phyloP scores from a whole-genome alignment of 2,113 vertebrate species.

The Galemys pyrenaicus region DNA sequence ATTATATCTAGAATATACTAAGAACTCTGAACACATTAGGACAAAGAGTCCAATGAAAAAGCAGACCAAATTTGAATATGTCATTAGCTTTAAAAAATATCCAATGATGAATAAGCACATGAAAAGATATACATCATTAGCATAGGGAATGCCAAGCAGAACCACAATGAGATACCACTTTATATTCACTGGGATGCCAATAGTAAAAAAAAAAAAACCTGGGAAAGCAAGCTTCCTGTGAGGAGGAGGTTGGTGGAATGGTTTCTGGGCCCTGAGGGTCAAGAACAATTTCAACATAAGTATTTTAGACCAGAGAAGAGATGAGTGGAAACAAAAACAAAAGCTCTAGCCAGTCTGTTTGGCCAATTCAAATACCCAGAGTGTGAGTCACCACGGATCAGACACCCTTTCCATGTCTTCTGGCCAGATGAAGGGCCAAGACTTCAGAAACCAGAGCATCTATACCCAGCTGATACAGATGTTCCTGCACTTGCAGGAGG shows the following conservation, averaged over 20 bases:
- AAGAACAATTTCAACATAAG: not conserved
- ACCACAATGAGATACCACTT: not conserved
- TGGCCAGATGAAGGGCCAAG: slow-evolving; percentile 79
- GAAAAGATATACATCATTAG: not conserved
- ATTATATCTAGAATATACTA: not conserved
- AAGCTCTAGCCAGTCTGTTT: slow-evolving; percentile 86
- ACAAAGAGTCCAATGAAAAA: not conserved
- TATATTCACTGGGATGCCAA: not conserved
- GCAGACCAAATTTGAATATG: not conserved
- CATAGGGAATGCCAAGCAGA: not conserved
- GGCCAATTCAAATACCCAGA: slow-evolving; percentile 74
- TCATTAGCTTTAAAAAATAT: not conserved
- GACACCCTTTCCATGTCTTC: slow-evolving; percentile 66
- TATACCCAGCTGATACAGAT: too few species aligned
- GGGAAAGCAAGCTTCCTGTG: not conserved
- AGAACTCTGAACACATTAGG: not conserved
- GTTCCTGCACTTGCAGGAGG: too few species aligned
- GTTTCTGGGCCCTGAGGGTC: not conserved
- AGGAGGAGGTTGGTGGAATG: not conserved
- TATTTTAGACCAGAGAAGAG: not conserved
- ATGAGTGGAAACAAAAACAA: not conserved
- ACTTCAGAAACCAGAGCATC: slow-evolving; percentile 17
- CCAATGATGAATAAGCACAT: not conserved
- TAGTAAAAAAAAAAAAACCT: not conserved
- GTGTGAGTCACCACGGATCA: slow-evolving; percentile 48